A percentile compares a stretch with the other conserved stretches of the same genome.
phyloP scores from a whole-genome alignment of 2,113 vertebrate species.

The Poeciliopsis turrubarensis region DNA sequence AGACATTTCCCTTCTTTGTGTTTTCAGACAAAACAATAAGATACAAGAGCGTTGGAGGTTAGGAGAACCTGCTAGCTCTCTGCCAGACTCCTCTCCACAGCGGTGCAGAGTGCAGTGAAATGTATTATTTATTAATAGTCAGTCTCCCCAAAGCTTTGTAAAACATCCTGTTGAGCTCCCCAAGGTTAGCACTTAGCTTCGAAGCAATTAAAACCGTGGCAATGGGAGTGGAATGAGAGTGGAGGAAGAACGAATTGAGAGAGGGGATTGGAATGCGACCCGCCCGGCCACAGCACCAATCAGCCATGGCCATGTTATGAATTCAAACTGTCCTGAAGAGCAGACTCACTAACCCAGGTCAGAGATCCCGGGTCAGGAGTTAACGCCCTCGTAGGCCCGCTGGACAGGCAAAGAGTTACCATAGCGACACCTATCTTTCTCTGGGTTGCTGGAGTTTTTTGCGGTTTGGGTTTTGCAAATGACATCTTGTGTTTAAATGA shows the following conservation, averaged over 20 bases:
- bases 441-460: not conserved
- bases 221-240: constrained; percentile 41
- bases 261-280: not conserved
- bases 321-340: constrained; percentile 39
- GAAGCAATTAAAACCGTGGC: constrained; percentile 76
- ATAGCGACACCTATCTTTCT: not conserved
- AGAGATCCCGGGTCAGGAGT: constrained; percentile 34
- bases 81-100: constrained; percentile 9
- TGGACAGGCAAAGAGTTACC: constrained; percentile 8
- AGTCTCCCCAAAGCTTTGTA: constrained; percentile 74
- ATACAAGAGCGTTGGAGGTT: constrained; percentile 7
- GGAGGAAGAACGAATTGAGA: constrained; percentile 26
- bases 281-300: constrained; percentile 28
- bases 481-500: not conserved
- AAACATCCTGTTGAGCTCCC: constrained; percentile 77
- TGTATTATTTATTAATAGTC: constrained; percentile 78
- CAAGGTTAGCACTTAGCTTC: constrained; percentile 68
- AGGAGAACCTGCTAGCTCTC: constrained; percentile 17
- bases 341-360: constrained; percentile 36
- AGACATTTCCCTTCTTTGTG: not conserved
- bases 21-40: not conserved
- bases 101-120: constrained; percentile 25
- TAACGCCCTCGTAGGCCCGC: constrained; percentile 19
- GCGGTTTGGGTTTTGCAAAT: not conserved
- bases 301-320: constrained; percentile 34